phyloP scores from a whole-genome alignment of 2,113 vertebrate genomes.

The Lycaon pictus region DNA sequence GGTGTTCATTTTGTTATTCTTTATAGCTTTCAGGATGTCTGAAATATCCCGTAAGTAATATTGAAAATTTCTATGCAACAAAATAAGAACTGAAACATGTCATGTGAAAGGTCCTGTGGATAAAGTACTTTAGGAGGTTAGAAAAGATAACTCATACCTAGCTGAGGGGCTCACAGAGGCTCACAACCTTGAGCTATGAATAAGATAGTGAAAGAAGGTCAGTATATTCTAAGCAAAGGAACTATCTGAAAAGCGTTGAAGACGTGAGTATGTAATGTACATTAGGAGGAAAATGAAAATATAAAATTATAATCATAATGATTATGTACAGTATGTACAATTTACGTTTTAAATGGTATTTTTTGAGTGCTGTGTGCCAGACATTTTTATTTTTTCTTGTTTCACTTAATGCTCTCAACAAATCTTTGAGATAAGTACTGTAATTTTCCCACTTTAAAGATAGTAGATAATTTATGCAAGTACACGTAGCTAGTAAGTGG shows the following conservation, averaged over 20 bases:
- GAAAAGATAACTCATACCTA: neutral
- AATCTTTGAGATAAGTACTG: neutral
- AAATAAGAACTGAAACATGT: slow-evolving; percentile 15
- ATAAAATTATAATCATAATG: neutral
- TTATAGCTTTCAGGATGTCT: slow-evolving; percentile 31
- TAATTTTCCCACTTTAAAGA: neutral
- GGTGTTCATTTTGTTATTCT: slow-evolving; percentile 49
- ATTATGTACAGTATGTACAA: neutral
- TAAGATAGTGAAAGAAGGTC: neutral
- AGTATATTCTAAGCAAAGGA: neutral
- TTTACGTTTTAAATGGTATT: neutral
- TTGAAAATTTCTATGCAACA: neutral
- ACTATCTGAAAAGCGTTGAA: neutral
- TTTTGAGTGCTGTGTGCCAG: neutral
- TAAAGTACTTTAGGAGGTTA: neutral
- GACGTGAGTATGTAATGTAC: neutral
- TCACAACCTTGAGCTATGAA: neutral
- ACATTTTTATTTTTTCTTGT: neutral
- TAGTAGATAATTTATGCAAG: neutral
- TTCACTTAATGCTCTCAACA: slow-evolving; percentile 34
- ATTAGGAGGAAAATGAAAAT: neutral
- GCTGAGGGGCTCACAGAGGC: neutral
- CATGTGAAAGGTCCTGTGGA: neutral
- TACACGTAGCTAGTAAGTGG: neutral
- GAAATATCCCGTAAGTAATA: slow-evolving; percentile 45